phyloP scores from a whole-genome alignment of 2,888 invertebrate species.

The Luperina nickerlii region DNA sequence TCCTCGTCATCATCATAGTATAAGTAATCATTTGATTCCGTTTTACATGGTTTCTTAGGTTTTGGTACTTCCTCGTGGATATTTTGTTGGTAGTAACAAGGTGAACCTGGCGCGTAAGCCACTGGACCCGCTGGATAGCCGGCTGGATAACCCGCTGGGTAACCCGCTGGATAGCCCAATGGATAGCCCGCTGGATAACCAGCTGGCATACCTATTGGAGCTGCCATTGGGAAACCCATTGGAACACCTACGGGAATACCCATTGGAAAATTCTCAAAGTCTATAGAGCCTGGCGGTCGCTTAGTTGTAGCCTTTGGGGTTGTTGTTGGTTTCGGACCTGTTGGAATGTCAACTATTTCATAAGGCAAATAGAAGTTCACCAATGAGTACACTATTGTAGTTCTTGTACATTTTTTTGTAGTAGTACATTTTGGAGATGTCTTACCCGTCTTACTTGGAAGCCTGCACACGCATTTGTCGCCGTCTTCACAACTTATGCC shows the following conservation, averaged over 20 bases:
- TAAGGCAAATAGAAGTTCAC: conserved; percentile 51
- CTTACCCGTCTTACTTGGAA: conserved; percentile 14
- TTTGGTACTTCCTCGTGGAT: conserved; percentile 66
- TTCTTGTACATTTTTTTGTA: conserved; percentile 40
- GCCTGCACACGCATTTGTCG: conserved; percentile 31
- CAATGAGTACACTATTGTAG: conserved; percentile 34
- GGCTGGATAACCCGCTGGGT: conserved; percentile 13
- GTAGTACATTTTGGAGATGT: not conserved
- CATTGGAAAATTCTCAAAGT: conserved; percentile 21
- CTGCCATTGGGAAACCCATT: conserved; percentile 26
- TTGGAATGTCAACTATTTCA: conserved; percentile 28
- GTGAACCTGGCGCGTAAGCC: conserved; percentile 20
- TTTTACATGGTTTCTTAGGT: conserved; percentile 68
- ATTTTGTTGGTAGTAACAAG: conserved; percentile 70
- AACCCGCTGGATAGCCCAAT: not conserved
- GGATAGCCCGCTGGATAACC: conserved; percentile 15
- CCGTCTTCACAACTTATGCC: conserved; percentile 22
- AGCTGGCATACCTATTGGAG: conserved; percentile 31
- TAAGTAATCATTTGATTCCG: conserved; percentile 61
- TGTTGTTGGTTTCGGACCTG: conserved; percentile 18
- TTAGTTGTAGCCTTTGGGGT: not conserved
- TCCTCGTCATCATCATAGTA: conserved; percentile 68
- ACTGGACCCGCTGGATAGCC: conserved; percentile 16
- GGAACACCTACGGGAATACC: conserved; percentile 23
- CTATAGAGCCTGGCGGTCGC: not conserved